Base-by-base conservation (phyloP, 1,140 invertebrate genomes). In the Hormaphis cornu region DNA sequence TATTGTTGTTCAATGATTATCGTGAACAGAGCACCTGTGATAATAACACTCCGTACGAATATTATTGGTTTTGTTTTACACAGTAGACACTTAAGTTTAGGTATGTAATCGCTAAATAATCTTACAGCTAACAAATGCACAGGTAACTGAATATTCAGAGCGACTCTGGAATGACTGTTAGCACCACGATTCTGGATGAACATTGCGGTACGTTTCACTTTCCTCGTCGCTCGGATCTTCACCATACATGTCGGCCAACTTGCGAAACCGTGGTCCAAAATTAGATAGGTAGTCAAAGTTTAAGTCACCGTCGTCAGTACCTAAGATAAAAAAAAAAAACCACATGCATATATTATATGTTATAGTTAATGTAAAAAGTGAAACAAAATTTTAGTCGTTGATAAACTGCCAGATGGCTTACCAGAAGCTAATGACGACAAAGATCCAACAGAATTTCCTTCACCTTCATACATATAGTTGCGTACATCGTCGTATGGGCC, bases 201-300 rank as follows among this genome's bases (percentile, higher is more conserved):
- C 76, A 63, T 85, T 85, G 14, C 85, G 85, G 53, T 84, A 83
- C 72, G 85, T 84, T 71, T 84, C 84, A 50, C 87, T 85, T 66
- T 85, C 81, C 53, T 89, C 87, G 74, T 93, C 90, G 74, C 87
- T 89, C 16, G 91, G 88, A 72, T 90, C 88, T 75, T 93, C 90
- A 16, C 91, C 93, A 78, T 98, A 98, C 93, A 98, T 97, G 76
- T 97, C 92, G 9, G 95, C 95, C 63, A 98, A 81, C 76, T 97
- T 97, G 73, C 93, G 86, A 84, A 98, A 98, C 69, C 94, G 84
- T 37, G 95, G 95, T 35, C 95, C 95, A 80, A 97, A 98, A 75
- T 92, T 92, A 30, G 94, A 95, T 73, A 98, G 81, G 80, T 97
- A 96, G 79, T 97, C 94, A 80, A 97, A 98, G 77, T 98, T 95